A percentile compares a stretch with the other conserved stretches of the same genome.
phyloP scores from a whole-genome alignment of 2,113 vertebrate species.

The Ginglymostoma cirratum region DNA sequence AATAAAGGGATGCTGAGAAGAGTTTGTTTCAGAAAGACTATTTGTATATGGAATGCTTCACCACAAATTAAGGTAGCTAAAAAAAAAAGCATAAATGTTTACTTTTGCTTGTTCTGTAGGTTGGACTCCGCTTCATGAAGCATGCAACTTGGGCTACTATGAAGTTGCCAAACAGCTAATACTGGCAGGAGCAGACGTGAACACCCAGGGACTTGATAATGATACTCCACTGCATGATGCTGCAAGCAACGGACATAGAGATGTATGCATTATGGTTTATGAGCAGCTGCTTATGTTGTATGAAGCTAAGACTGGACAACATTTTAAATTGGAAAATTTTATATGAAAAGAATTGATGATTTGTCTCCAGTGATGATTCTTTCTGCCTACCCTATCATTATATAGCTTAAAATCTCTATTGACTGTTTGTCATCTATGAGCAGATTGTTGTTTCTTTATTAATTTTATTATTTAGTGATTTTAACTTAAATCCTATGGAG shows the following conservation, averaged over 20 bases:
- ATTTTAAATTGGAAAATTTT: neutral
- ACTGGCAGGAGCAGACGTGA: conserved; percentile 90
- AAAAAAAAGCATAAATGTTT: neutral
- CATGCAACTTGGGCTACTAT: conserved; percentile 93
- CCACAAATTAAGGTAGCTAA: neutral
- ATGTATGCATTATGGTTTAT: conserved; percentile 60
- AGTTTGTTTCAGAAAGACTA: neutral
- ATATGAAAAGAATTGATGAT: neutral
- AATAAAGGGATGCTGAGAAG: neutral
- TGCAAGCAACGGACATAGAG: conserved; percentile 91
- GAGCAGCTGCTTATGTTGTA: neutral
- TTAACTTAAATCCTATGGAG: neutral
- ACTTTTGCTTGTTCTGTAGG: conserved; percentile 53
- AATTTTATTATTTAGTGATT: neutral
- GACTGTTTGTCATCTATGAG: neutral
- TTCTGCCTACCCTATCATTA: neutral
- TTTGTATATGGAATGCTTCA: neutral
- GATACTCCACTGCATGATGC: conserved; percentile 96
- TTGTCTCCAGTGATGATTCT: neutral
- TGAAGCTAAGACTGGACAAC: neutral
- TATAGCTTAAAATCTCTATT: neutral
- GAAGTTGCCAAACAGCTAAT: conserved; percentile 94
- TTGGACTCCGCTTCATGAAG: conserved; percentile 96
- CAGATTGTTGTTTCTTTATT: neutral
- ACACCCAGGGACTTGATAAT: conserved; percentile 93